phyloP scores from a whole-genome alignment of 2,113 vertebrate species.

The Verasper variegatus region DNA sequence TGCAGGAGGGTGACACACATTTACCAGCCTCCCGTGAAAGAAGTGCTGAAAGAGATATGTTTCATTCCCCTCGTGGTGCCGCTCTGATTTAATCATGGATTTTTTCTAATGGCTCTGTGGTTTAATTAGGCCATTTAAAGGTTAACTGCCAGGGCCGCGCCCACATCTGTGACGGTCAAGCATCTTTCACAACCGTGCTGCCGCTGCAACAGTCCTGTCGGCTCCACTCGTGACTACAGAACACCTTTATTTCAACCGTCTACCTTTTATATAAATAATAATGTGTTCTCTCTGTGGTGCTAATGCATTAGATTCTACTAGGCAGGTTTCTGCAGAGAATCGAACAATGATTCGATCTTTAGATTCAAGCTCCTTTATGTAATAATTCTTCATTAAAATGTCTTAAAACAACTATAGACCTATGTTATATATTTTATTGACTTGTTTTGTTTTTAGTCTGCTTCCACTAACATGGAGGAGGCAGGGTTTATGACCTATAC shows the following conservation, averaged over 20 bases:
- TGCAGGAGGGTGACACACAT: background rate
- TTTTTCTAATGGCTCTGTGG: constrained; percentile 64
- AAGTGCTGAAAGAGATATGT: constrained; percentile 24
- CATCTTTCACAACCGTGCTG: constrained; percentile 47
- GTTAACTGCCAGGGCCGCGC: constrained; percentile 73
- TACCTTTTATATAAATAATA: too few species aligned
- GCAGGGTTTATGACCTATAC: too few species aligned
- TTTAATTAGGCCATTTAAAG: constrained; percentile 79
- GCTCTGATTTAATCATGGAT: constrained; percentile 66
- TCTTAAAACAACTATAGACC: too few species aligned
- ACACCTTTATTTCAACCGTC: background rate
- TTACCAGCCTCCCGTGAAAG: background rate
- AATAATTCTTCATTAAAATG: too few species aligned
- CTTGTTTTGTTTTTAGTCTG: too few species aligned
- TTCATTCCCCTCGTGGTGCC: constrained; percentile 38
- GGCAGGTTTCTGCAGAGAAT: too few species aligned
- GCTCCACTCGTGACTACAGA: background rate
- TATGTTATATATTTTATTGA: too few species aligned
- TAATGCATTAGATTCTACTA: too few species aligned
- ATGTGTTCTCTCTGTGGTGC: too few species aligned
- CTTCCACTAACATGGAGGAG: too few species aligned
- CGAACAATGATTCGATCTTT: too few species aligned
- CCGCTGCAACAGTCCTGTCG: background rate
- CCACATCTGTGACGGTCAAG: constrained; percentile 34
- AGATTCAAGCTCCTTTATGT: too few species aligned